A percentile compares a stretch with the other conserved stretches of the same genome.
These are phyloP conservation scores for Thumatha senex DNA, from an alignment of 2,888 invertebrate genomes.

Conservation along the genomic window DNA sequence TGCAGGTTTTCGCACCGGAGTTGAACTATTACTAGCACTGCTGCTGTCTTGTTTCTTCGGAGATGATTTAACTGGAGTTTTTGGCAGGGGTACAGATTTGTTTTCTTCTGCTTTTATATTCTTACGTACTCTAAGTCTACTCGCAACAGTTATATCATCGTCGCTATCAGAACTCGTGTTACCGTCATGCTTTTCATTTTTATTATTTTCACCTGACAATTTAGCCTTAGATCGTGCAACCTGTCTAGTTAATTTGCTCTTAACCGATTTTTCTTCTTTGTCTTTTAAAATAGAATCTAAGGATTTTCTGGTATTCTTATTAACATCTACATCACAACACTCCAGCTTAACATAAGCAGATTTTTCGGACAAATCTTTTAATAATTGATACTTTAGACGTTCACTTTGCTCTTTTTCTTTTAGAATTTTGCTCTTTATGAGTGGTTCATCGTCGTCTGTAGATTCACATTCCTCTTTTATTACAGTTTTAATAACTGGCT, in stretches of 20 bases:
- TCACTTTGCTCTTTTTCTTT: constrained; percentile 70
- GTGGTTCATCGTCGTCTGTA: constrained; percentile 59
- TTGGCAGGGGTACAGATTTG: constrained; percentile 44
- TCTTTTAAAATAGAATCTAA: constrained; percentile 58
- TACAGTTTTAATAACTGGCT: constrained; percentile 46
- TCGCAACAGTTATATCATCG: constrained; percentile 67
- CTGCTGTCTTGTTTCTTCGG: constrained; percentile 66
- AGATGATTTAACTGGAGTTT: constrained; percentile 64
- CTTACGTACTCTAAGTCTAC: constrained; percentile 74
- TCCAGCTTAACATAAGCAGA: constrained; percentile 77
- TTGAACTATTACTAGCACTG: constrained; percentile 61
- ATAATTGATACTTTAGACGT: constrained; percentile 64
- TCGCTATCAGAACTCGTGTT: constrained; percentile 72
- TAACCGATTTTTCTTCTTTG: constrained; percentile 58
- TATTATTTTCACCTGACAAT: constrained; percentile 57
- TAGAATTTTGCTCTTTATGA: constrained; percentile 71
- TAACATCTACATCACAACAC: constrained; percentile 75
- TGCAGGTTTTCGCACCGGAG: constrained; percentile 79
- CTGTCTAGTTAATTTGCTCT: constrained; percentile 57
- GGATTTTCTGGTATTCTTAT: constrained; percentile 67
- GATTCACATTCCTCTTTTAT: constrained; percentile 69
- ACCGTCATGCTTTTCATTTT: constrained; percentile 59
- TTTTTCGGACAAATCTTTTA: constrained; percentile 76
- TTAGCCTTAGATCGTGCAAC: constrained; percentile 59
- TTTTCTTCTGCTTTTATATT: constrained; percentile 74